phyloP scores from a whole-genome alignment of 2,797 vertebrate genomes.

The Serranus cabrilla region DNA sequence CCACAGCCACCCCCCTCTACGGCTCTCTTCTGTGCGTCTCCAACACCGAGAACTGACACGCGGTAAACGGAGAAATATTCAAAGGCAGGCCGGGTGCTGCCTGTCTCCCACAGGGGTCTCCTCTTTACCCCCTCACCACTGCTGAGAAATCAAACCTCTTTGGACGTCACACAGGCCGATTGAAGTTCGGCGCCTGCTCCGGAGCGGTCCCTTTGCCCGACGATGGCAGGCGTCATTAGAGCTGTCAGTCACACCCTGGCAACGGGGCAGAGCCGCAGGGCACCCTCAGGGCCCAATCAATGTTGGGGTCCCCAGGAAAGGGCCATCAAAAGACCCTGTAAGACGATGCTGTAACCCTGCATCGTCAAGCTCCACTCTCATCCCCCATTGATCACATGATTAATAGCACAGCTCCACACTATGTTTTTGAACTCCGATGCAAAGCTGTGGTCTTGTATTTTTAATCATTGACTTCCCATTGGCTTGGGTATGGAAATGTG shows the following conservation, averaged over 20 bases:
- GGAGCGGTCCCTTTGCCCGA: conserved; percentile 72
- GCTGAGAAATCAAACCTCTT: conserved; percentile 80
- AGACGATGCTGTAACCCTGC: conserved; percentile 69
- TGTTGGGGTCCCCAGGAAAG: conserved; percentile 82
- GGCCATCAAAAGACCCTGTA: conserved; percentile 80
- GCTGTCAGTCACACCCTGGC: conserved; percentile 86
- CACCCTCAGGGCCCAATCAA: conserved; percentile 88
- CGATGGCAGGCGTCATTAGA: conserved; percentile 87
- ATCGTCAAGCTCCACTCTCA: conserved; percentile 53
- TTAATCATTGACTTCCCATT: conserved; percentile 78
- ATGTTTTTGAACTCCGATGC: conserved; percentile 71
- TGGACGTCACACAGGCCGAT: conserved; percentile 81
- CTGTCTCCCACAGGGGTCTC: conserved; percentile 77
- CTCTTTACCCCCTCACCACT: conserved; percentile 68
- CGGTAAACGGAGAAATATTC: conserved; percentile 79
- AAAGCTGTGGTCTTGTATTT: conserved; percentile 74
- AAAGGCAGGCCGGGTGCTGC: conserved; percentile 72
- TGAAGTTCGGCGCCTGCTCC: conserved; percentile 82
- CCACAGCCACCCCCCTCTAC: conserved; percentile 36
- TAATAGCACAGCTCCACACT: conserved; percentile 70
- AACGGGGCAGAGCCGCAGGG: conserved; percentile 79
- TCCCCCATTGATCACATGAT: conserved; percentile 82
- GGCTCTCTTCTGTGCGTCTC: conserved; percentile 60
- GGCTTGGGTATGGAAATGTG: conserved; percentile 66
- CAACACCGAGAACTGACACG: conserved; percentile 74